A percentile compares a stretch with the other conserved stretches of the same genome.
Conservation (phyloP, 1,140 invertebrate species). For the Trachelipus rathkii region DNA sequence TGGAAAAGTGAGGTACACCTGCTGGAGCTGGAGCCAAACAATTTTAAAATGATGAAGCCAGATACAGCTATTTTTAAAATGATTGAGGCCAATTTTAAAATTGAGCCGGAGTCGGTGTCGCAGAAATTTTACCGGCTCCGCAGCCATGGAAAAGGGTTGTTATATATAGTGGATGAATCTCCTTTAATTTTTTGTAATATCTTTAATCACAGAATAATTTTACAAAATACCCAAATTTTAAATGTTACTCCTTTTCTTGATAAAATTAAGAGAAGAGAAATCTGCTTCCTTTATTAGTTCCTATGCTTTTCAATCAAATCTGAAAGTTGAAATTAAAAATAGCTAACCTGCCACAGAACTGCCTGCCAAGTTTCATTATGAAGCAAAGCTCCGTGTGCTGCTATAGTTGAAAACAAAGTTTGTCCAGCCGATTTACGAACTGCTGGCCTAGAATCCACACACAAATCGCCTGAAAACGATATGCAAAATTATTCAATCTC, state of each 20-base stretch:
- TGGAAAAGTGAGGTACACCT: too few relatives aligned
- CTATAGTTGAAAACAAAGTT: constrained; percentile 95
- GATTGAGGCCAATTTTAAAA: too few relatives aligned
- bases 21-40: too few relatives aligned
- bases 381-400: constrained; percentile 84
- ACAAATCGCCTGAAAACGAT: constrained; percentile 68
- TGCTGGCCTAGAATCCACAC: constrained; percentile 89
- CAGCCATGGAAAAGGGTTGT: too few relatives aligned
- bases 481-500: constrained; percentile 21
- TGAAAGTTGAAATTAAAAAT: constrained; percentile 2
- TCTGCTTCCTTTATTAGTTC: too few relatives aligned
- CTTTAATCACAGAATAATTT: constrained; percentile 9
- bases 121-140: too few relatives aligned
- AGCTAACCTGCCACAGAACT: constrained; percentile 45
- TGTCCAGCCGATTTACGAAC: constrained; percentile 97
- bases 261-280: constrained; percentile 14
- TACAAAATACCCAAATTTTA: not conserved
- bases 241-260: not conserved
- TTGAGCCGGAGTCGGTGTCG: too few relatives aligned
- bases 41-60: too few relatives aligned
- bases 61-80: too few relatives aligned
- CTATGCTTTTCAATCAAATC: too few relatives aligned
- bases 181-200: not conserved
- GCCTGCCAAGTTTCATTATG: constrained; percentile 74
- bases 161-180: too few relatives aligned